phyloP scores from a whole-genome alignment of 2,797 vertebrate species.

The Phaenicophaeus curvirostris region DNA sequence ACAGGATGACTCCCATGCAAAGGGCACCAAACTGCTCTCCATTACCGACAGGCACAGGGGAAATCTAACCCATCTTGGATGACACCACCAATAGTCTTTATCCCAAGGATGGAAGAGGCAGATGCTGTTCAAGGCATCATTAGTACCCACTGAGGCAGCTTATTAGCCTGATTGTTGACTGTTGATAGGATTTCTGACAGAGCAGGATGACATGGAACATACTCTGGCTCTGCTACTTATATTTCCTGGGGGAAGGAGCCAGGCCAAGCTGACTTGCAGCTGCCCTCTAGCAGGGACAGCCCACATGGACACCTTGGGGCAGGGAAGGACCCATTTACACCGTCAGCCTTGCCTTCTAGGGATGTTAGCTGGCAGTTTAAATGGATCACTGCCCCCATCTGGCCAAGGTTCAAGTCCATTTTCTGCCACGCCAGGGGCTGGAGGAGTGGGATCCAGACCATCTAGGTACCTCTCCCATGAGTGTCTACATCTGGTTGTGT shows the following conservation, averaged over 20 bases:
- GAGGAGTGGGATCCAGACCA: not conserved
- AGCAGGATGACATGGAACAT: rapidly evolving
- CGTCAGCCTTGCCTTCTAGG: not conserved
- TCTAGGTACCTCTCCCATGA: not conserved
- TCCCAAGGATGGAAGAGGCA: not conserved
- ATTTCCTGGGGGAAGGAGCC: not conserved
- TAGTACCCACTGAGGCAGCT: not conserved
- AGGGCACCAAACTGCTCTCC: not conserved
- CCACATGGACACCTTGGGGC: not conserved
- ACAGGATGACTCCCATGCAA: not conserved
- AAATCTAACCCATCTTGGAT: not conserved
- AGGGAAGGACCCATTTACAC: not conserved
- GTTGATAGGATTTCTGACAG: not conserved
- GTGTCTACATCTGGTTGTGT: not conserved
- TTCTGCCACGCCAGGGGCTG: not conserved
- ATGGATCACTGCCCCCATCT: not conserved
- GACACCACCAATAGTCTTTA: not conserved
- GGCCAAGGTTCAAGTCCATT: not conserved
- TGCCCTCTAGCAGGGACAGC: not conserved
- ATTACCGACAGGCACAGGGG: rapidly evolving
- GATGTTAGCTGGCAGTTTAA: not conserved
- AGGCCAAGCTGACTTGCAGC: not conserved
- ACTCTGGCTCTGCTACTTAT: not conserved
- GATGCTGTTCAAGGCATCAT: not conserved
- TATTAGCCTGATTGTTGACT: not conserved